Conservation (phyloP, 2,113 vertebrate species). For the Tetraodon nigroviridis region DNA sequence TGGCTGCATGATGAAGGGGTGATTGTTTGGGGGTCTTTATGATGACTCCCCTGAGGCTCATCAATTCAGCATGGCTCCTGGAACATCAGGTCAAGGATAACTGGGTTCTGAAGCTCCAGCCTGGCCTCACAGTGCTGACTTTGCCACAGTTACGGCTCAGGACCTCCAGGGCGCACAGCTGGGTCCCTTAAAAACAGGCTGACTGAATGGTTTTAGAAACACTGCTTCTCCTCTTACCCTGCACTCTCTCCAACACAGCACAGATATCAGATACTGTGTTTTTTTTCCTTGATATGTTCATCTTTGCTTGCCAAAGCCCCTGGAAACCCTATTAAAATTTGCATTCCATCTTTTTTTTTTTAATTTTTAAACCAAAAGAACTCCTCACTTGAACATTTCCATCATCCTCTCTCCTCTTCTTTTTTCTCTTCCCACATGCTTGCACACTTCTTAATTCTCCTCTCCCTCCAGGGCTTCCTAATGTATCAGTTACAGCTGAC, state of each 20-base stretch:
- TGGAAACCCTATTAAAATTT: constrained; percentile 67
- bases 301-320: constrained; percentile 64
- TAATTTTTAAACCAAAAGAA: constrained; percentile 51
- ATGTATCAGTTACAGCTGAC: constrained; percentile 69
- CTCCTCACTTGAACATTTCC: constrained; percentile 59
- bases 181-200: constrained; percentile 63
- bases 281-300: constrained; percentile 62
- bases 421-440: constrained; percentile 43
- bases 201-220: constrained; percentile 64
- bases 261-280: constrained; percentile 62
- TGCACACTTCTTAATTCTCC: constrained; percentile 63
- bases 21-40: constrained; percentile 57
- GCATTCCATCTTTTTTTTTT: constrained; percentile 30
- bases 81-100: constrained; percentile 67
- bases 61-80: constrained; percentile 63
- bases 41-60: constrained; percentile 65
- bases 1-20: constrained; percentile 64
- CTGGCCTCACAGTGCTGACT: constrained; percentile 42
- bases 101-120: constrained; percentile 44
- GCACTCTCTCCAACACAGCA: constrained; percentile 33
- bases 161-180: constrained; percentile 70
- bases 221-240: constrained; percentile 64
- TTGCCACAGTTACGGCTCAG: constrained; percentile 50
- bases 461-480: constrained; percentile 45
- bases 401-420: constrained; percentile 42